phyloP scores from a whole-genome alignment of 1,140 invertebrate species.

The Drosophila yakuba region DNA sequence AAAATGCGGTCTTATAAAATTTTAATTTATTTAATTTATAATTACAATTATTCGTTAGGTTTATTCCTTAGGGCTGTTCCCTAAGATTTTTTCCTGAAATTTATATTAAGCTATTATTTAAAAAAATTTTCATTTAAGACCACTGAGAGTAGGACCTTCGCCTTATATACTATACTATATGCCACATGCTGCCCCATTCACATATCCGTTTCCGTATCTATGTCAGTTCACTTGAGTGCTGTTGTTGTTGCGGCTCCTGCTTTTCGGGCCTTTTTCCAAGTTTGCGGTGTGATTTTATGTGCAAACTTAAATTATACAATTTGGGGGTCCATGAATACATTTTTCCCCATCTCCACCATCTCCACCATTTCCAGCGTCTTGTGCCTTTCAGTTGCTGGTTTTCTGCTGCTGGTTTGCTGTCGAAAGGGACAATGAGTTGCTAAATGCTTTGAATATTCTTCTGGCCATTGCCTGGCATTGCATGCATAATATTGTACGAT shows the following conservation, averaged over 20 bases:
- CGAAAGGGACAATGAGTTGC: slow-evolving; percentile 81
- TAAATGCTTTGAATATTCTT: slow-evolving; percentile 83
- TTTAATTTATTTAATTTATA: background rate
- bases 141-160: background rate
- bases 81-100: background rate
- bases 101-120: background rate
- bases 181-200: slow-evolving; percentile 23
- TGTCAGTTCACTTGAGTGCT: slow-evolving; percentile 58
- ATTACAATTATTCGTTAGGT: no score
- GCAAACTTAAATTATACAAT: slow-evolving; percentile 83
- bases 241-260: slow-evolving; percentile 44
- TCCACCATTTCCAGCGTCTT: slow-evolving; percentile 25
- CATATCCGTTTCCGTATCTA: slow-evolving; percentile 41
- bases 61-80: no score
- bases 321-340: slow-evolving; percentile 75
- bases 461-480: slow-evolving; percentile 67
- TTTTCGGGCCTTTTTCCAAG: slow-evolving; percentile 49
- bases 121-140: background rate
- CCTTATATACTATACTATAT: background rate
- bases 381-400: slow-evolving; percentile 18
- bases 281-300: slow-evolving; percentile 83
- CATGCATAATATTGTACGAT: slow-evolving; percentile 72
- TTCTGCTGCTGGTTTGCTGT: slow-evolving; percentile 20
- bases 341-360: slow-evolving; percentile 38
- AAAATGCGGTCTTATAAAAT: background rate